phyloP scores from a whole-genome alignment of 2,888 invertebrate species.

The Eupithecia inturbata region DNA sequence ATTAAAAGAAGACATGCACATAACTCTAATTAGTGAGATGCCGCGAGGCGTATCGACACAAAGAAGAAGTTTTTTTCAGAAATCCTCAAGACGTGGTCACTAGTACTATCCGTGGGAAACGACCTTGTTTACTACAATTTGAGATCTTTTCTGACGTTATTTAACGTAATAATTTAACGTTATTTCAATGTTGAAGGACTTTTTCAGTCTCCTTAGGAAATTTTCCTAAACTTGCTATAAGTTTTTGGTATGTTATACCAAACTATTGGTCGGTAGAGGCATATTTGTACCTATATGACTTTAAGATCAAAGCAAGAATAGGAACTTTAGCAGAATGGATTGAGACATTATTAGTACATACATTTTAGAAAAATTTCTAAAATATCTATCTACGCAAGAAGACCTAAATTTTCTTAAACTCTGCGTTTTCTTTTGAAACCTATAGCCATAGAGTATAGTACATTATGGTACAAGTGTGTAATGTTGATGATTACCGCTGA shows the following conservation, averaged over 20 bases:
- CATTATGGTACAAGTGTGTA: too few species aligned
- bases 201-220: background rate
- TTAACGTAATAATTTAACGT: too few species aligned
- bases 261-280: too few species aligned
- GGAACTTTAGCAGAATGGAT: background rate
- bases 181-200: background rate
- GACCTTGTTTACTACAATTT: background rate
- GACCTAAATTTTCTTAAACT: background rate
- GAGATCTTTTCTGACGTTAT: background rate
- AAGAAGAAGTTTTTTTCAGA: background rate
- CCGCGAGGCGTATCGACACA: background rate
- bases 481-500: too few species aligned
- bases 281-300: background rate
- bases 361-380: background rate
- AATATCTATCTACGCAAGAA: background rate
- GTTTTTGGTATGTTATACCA: background rate
- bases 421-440: background rate
- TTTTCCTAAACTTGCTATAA: background rate
- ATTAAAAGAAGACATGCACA: background rate
- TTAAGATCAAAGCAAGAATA: background rate
- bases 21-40: background rate
- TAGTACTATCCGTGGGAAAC: background rate
- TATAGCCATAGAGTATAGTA: too few species aligned
- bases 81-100: background rate
- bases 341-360: background rate